Conservation (phyloP, 2,888 invertebrate species). For the Brachynemurus nebulosus region DNA sequence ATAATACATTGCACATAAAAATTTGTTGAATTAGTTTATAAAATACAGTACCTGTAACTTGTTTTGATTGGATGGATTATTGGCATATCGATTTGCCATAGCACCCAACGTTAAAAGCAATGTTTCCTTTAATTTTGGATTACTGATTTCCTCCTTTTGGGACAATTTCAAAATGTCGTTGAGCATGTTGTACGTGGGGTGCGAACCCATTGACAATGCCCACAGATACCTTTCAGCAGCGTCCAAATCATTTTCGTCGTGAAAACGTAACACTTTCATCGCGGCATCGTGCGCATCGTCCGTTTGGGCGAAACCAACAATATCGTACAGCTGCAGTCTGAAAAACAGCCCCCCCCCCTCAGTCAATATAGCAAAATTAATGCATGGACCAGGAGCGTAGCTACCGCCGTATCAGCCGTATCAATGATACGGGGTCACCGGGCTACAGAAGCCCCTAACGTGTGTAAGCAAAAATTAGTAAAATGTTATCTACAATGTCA, state of each 20-base stretch:
- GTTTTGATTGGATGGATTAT: conserved; percentile 21
- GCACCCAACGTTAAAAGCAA: conserved; percentile 49
- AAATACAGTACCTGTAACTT: too few relatives aligned
- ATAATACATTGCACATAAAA: conserved; percentile 14
- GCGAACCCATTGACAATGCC: conserved; percentile 52
- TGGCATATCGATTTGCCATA: conserved; percentile 37
- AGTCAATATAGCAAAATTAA: too few relatives aligned
- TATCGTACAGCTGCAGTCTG: conserved; percentile 51
- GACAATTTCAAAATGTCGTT: conserved; percentile 34
- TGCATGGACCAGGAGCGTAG: too few relatives aligned
- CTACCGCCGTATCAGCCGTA: too few relatives aligned
- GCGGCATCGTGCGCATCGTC: conserved; percentile 50
- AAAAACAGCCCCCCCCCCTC: too few relatives aligned
- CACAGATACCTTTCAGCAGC: conserved; percentile 60
- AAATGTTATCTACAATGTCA: too few relatives aligned
- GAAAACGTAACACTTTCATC: conserved; percentile 44
- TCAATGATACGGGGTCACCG: too few relatives aligned
- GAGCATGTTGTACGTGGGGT: conserved; percentile 44
- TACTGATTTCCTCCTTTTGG: conserved; percentile 35
- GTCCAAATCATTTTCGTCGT: conserved; percentile 33
- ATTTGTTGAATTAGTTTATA: too few relatives aligned
- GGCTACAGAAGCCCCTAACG: too few relatives aligned
- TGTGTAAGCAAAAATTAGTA: too few relatives aligned
- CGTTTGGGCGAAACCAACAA: conserved; percentile 57
- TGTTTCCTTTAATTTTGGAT: conserved; percentile 49